Evolutionary conservation across 2,113 vertebrate genomes (phyloP), one percentile per base, ranked within the genome.

Genomic region (Corydoras sp.): DNA sequence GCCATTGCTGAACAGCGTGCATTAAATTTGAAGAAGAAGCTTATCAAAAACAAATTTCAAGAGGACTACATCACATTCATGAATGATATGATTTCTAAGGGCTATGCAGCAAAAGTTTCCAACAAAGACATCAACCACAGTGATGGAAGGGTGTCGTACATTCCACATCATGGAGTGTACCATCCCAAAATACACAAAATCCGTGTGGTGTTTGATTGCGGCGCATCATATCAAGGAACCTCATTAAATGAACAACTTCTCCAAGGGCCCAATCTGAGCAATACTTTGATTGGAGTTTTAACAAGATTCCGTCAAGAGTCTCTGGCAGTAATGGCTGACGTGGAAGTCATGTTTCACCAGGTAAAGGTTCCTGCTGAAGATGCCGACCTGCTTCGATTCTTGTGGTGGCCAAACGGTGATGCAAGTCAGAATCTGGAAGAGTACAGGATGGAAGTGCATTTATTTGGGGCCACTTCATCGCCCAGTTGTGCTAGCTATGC

Each of bases 401-500:
- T 70, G 1, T 70, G 68, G 49, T 54, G 58, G 58, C 35, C 49
- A n/a, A 58, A 10, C 32, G 68, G 58, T 5, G 15, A 70, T 14
- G 12, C 12, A 8, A n/a, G 61, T 53, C 4, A 2, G 5, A 35
- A 1, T 54, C 49, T 62, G 14, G 48, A 70, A 11, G 48, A 70
- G 7, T 9, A 70, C 50, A 43, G 56, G 59, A 50, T 60, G 68
- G 0, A 59, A 0, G 35, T 31, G 0, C 56, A 51, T 60, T 51
- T 60, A 14, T 69, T 69, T 69, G 56, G 56, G n/a, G 68, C 24
- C 5, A 51, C 68, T 1, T 51, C 68, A 10, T 69, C 67, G 5
- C 43, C 43, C 30, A 30, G 43, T 60, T 69, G 43, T 9, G 50
- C 58, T 12, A 70, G 9, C 3, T 62, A 18, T 13, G 14, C 58